Evolutionary conservation across 2,888 invertebrate species (phyloP).

Genomic region (Pyrgus malvae): DNA sequence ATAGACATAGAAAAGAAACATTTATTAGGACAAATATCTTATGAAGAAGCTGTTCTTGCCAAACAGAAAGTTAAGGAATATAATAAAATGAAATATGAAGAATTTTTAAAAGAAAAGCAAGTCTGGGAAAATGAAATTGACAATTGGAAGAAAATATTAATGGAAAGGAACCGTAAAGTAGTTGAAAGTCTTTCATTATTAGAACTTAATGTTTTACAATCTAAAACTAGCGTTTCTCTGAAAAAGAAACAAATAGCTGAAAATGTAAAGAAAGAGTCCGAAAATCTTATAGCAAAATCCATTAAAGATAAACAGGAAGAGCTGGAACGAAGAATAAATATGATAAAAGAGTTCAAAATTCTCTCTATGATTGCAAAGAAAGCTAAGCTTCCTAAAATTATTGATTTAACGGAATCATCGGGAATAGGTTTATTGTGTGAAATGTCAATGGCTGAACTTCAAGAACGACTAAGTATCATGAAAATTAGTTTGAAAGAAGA

Average conservation of each 20-base stretch:
- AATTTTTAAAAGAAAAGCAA: constrained; percentile 74
- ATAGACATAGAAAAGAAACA: constrained; percentile 82
- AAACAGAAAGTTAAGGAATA: constrained; percentile 70
- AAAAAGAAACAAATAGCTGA: constrained; percentile 62
- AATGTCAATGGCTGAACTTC: constrained; percentile 84
- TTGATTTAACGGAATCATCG: constrained; percentile 82
- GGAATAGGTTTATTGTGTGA: constrained; percentile 83
- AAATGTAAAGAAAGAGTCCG: constrained; percentile 55
- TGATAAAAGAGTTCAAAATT: constrained; percentile 78
- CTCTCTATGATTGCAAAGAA: constrained; percentile 74
- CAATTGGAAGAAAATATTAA: constrained; percentile 70
- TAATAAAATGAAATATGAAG: constrained; percentile 75
- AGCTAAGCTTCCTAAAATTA: constrained; percentile 73
- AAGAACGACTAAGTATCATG: constrained; percentile 74
- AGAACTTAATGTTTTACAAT: constrained; percentile 56
- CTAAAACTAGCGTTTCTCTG: constrained; percentile 47
- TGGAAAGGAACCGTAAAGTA: constrained; percentile 69
- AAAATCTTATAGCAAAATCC: constrained; percentile 54
- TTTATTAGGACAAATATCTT: constrained; percentile 78
- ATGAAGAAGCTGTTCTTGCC: constrained; percentile 82
- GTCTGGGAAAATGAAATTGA: constrained; percentile 74
- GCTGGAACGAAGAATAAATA: constrained; percentile 66
- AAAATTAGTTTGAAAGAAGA: constrained; percentile 79
- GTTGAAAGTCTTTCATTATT: constrained; percentile 64
- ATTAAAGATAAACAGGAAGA: constrained; percentile 74